Evolutionary conservation across 2,797 vertebrate species (phyloP).

Genomic region (Sciurus vulgaris): DNA sequence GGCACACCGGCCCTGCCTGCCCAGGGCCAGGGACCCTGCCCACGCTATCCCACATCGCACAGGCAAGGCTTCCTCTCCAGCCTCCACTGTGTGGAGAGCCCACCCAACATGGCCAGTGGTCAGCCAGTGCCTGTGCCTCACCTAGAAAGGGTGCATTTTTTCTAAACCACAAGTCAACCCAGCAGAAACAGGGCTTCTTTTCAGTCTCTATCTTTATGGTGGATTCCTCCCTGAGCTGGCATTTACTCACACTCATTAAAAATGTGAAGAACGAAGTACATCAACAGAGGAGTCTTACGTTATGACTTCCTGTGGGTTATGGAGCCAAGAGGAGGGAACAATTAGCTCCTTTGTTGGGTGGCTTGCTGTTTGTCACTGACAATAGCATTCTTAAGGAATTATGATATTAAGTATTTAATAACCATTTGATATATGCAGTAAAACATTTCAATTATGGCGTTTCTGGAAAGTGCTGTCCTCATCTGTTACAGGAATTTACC

Average conservation of each 20-base stretch:
- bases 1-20: background rate
- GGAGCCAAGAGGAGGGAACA: slow-evolving; percentile 32
- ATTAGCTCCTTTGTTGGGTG: slow-evolving; percentile 4
- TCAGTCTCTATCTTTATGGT: background rate
- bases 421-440: slow-evolving; percentile 58
- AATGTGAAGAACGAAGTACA: background rate
- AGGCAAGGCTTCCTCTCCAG: background rate
- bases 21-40: background rate
- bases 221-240: background rate
- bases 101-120: background rate
- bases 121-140: background rate
- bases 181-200: background rate
- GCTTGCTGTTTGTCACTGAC: slow-evolving; percentile 47
- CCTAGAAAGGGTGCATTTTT: background rate
- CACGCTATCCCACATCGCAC: background rate
- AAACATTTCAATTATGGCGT: background rate
- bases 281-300: background rate
- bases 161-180: background rate
- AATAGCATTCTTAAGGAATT: slow-evolving; percentile 56
- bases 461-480: slow-evolving; percentile 76
- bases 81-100: background rate
- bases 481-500: slow-evolving; percentile 58
- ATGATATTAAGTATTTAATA: slow-evolving; percentile 63
- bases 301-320: background rate
- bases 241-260: background rate